Conservation (phyloP, 2,888 invertebrate genomes). For the Melanophora roralis region DNA sequence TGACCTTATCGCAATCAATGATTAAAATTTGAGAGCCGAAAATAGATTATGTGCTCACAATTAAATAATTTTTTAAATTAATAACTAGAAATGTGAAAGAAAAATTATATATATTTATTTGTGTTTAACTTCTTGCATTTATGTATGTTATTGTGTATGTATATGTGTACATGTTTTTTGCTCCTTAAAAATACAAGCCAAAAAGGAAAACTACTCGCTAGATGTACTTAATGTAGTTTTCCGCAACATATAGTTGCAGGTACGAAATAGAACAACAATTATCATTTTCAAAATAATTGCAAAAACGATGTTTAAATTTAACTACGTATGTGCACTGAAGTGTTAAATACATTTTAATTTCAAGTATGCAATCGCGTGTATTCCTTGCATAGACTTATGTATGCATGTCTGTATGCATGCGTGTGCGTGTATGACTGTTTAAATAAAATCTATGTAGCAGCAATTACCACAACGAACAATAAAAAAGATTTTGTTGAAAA, state of each 20-base stretch:
- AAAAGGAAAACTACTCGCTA: not conserved
- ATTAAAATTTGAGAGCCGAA: too few relatives aligned
- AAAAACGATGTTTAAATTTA: conserved; percentile 4
- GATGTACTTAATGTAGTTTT: not conserved
- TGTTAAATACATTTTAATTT: conserved; percentile 3
- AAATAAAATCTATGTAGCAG: not conserved
- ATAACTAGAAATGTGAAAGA: too few relatives aligned
- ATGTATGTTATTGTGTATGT: too few relatives aligned
- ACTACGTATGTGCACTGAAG: not conserved
- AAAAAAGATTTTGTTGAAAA: conserved; percentile 24
- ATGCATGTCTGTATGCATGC: too few relatives aligned
- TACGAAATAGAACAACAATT: conserved; percentile 12
- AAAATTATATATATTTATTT: too few relatives aligned
- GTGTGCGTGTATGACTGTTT: too few relatives aligned
- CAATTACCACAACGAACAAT: conserved; percentile 13
- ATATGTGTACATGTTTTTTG: too few relatives aligned
- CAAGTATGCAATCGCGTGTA: not conserved
- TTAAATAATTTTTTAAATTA: too few relatives aligned
- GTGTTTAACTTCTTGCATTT: too few relatives aligned
- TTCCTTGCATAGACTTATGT: not conserved
- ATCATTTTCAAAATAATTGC: conserved; percentile 13
- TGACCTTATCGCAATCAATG: not conserved
- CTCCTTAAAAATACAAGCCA: too few relatives aligned
- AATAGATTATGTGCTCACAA: too few relatives aligned
- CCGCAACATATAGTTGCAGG: not conserved